Conservation (phyloP, 2,113 vertebrate genomes). For the Corydoras sp. region DNA sequence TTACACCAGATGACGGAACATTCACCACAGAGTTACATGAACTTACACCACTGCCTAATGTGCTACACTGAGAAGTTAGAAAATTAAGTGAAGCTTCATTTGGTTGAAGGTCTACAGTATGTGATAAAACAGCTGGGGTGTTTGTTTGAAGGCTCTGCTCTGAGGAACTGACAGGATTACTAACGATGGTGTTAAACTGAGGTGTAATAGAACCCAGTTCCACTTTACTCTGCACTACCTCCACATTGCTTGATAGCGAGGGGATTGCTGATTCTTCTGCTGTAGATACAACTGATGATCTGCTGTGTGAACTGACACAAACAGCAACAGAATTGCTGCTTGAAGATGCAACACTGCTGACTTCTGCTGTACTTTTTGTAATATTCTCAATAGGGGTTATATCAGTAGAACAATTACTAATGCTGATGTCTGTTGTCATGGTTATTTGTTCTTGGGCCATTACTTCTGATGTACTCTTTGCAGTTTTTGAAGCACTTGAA, state of each 20-base stretch:
- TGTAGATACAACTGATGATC: conserved; percentile 27
- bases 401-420: conserved; percentile 12
- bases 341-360: conserved; percentile 20
- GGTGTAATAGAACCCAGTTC: conserved; percentile 9
- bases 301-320: conserved; percentile 32
- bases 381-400: conserved; percentile 22
- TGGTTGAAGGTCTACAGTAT: conserved; percentile 8
- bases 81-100: conserved; percentile 32
- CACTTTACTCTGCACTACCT: conserved; percentile 8
- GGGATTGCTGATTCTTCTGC: conserved; percentile 37
- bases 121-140: neutral
- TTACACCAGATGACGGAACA: conserved; percentile 3
- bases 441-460: conserved; percentile 35
- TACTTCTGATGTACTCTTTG: conserved; percentile 38
- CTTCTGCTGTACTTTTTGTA: conserved; percentile 32
- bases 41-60: conserved; percentile 8
- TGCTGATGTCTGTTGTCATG: conserved; percentile 10
- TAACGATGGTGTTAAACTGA: conserved; percentile 12
- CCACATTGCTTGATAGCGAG: conserved; percentile 11
- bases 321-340: conserved; percentile 17
- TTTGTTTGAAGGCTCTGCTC: conserved; percentile 24
- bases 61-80: conserved; percentile 26
- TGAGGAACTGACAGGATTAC: conserved; percentile 14
- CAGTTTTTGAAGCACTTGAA: conserved; percentile 52
- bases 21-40: conserved; percentile 14